phyloP scores from a whole-genome alignment of 1,140 invertebrate genomes.

The Scaptomyza pallida region DNA sequence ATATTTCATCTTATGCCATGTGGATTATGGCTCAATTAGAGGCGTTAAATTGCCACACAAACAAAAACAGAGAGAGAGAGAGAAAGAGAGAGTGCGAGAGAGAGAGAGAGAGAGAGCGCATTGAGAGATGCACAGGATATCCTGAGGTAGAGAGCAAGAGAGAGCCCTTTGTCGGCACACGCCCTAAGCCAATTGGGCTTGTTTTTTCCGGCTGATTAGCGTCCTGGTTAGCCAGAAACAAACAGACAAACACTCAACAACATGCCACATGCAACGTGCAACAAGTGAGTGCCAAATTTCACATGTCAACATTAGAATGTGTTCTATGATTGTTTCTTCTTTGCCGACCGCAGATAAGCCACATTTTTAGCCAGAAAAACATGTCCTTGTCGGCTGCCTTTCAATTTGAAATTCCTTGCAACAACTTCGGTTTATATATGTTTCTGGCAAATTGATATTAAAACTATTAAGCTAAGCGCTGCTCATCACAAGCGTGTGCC shows the following conservation, averaged over 20 bases:
- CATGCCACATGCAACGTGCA: slow-evolving; percentile 17
- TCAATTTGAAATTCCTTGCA: slow-evolving; percentile 12
- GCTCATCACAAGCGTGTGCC: not conserved
- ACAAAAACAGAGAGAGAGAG: not conserved
- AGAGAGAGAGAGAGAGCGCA: not conserved
- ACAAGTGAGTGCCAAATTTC: slow-evolving; percentile 60
- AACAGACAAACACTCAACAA: slow-evolving; percentile 18
- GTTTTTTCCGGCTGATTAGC: slow-evolving; percentile 33
- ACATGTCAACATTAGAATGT: slow-evolving; percentile 61
- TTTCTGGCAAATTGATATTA: slow-evolving; percentile 19
- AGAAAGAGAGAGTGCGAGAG: not conserved
- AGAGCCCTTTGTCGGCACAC: slow-evolving; percentile 38
- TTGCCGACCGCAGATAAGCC: slow-evolving; percentile 35
- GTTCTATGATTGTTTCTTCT: not conserved
- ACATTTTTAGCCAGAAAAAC: slow-evolving; percentile 49
- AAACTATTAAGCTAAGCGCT: slow-evolving; percentile 32
- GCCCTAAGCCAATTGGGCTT: slow-evolving; percentile 10
- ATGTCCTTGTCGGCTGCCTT: slow-evolving; percentile 29
- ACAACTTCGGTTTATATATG: slow-evolving; percentile 8
- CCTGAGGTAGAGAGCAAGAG: slow-evolving; percentile 7
- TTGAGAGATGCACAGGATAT: slow-evolving; percentile 24
- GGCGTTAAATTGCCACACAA: slow-evolving; percentile 42
- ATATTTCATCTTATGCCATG: not conserved
- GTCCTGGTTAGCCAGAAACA: slow-evolving; percentile 49
- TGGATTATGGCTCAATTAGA: slow-evolving; percentile 71